A percentile compares a stretch with the other conserved stretches of the same genome.
Conservation (phyloP, 2,113 vertebrate genomes). For the Oreochromis niloticus region DNA sequence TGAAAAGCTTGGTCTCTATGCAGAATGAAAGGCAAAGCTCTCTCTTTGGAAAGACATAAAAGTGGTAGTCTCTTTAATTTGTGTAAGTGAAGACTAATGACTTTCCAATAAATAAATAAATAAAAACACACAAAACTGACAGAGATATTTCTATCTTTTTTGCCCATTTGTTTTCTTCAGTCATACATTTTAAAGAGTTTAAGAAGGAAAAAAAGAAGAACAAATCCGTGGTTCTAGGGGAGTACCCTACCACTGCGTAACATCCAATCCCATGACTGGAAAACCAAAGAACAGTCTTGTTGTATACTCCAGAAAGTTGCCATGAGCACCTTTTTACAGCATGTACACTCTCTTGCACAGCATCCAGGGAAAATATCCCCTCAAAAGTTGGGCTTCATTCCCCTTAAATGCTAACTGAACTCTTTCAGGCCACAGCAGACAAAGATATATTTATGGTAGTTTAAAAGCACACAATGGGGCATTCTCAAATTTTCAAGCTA, state of each 20-base stretch:
- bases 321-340: not conserved
- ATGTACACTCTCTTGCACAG: not conserved
- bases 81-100: not conserved
- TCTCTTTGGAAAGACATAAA: not conserved
- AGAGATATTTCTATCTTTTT: not conserved
- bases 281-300: not conserved
- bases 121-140: not conserved
- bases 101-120: not conserved
- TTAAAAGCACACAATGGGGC: not conserved
- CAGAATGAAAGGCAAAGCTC: not conserved
- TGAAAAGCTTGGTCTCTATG: slow-evolving; percentile 4
- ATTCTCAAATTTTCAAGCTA: not conserved
- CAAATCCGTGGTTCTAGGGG: not conserved
- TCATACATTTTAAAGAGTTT: not conserved
- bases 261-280: not conserved
- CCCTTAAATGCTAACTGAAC: not conserved
- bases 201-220: not conserved
- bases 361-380: slow-evolving; percentile 34
- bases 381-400: not conserved
- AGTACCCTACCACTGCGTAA: not conserved
- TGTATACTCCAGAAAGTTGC: not conserved
- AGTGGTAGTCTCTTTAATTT: not conserved
- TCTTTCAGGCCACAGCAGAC: not conserved
- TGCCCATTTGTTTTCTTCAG: not conserved
- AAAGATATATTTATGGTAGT: not conserved